Percentiles rank a stretch among this genome's conserved stretches.
Evolutionary conservation across 2,113 vertebrate species (phyloP).

Genomic region (Patagioenas fasciata): DNA sequence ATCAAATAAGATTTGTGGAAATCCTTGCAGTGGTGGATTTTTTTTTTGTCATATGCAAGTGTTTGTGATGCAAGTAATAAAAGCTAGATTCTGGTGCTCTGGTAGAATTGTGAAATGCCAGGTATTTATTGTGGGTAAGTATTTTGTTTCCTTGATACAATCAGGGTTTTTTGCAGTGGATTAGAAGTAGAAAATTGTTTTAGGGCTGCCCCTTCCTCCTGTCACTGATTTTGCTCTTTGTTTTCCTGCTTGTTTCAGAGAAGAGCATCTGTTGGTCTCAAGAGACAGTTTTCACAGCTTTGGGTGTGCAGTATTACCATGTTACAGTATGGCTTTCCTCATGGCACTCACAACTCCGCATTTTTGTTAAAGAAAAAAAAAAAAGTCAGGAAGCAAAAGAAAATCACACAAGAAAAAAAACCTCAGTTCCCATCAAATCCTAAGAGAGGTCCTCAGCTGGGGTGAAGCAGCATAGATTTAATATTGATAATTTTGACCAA

Average conservation of each 20-base stretch:
- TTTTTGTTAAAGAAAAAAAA: not conserved
- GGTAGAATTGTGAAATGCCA: not conserved
- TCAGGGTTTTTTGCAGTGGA: not conserved
- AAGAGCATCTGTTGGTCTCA: not conserved
- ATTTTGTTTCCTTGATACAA: not conserved
- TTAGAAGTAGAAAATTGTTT: not conserved
- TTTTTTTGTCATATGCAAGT: not conserved
- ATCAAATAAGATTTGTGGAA: not conserved
- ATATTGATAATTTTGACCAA: not conserved
- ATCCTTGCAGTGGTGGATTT: not conserved
- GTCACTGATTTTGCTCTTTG: not conserved
- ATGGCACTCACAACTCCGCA: not conserved
- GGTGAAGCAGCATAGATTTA: not conserved
- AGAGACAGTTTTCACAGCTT: not conserved
- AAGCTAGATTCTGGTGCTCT: not conserved
- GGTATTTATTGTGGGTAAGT: not conserved
- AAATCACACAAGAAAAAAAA: not conserved
- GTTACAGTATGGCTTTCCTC: not conserved
- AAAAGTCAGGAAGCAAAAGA: not conserved
- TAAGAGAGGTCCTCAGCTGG: not conserved
- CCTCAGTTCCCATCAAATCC: not conserved
- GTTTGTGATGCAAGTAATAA: not conserved
- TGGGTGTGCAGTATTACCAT: not conserved
- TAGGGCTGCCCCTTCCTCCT: accelerated
- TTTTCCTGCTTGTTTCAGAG: not conserved